Evolutionary conservation across 1,140 invertebrate species (phyloP).

Genomic region (Brachionus rotundiformis): DNA sequence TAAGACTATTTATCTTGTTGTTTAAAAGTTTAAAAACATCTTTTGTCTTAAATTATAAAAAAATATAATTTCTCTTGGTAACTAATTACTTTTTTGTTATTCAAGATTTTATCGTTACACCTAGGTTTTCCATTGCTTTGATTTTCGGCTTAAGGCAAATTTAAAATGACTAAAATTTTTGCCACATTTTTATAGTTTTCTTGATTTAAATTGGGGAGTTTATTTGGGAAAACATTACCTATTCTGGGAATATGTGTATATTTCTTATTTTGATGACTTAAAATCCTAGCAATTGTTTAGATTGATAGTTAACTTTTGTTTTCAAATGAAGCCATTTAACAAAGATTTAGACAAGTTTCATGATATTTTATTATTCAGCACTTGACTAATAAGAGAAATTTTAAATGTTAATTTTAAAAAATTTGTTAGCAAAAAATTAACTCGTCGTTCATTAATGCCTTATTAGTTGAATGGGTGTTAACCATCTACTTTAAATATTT

Average conservation of each 20-base stretch:
- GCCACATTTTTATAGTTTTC: background rate
- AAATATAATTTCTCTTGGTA: background rate
- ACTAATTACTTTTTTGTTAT: background rate
- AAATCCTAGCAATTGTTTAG: too few species aligned
- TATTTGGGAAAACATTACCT: background rate
- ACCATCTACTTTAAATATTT: background rate
- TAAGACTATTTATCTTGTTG: background rate
- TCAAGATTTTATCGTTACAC: background rate
- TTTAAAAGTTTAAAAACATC: background rate
- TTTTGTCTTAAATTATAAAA: background rate
- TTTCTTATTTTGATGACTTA: too few species aligned
- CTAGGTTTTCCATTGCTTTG: background rate
- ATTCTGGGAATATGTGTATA: too few species aligned
- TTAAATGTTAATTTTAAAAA: conserved; percentile 1
- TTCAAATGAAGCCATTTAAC: background rate
- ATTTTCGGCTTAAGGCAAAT: background rate
- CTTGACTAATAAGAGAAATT: background rate
- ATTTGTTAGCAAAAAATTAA: background rate
- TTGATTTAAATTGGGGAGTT: background rate
- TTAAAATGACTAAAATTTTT: background rate
- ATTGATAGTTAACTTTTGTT: too few species aligned
- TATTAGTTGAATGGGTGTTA: conserved; percentile 1
- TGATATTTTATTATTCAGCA: conserved; percentile 2
- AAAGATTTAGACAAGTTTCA: background rate
- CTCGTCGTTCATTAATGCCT: conserved; percentile 6